phyloP scores from a whole-genome alignment of 2,888 invertebrate genomes.

The Pterobdella sp. region DNA sequence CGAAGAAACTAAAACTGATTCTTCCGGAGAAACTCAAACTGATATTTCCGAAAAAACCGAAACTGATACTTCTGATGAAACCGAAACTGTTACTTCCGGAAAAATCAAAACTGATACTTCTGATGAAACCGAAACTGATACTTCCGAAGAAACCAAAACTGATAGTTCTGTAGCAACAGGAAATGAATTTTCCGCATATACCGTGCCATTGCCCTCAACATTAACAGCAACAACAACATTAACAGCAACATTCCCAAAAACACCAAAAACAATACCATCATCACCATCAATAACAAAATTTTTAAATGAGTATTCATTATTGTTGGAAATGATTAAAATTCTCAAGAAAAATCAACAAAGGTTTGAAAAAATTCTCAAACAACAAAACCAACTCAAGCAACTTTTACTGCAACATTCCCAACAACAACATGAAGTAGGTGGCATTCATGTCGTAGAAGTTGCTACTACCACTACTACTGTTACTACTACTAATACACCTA shows the following conservation, averaged over 20 bases:
- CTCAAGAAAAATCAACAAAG: no score
- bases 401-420: background rate
- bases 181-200: no score
- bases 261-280: background rate
- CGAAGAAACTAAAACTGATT: no score
- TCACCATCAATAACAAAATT: no score
- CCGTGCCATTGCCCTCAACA: background rate
- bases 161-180: background rate
- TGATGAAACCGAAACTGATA: background rate
- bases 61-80: background rate
- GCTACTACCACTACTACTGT: background rate
- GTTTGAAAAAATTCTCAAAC: no score
- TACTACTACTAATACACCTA: background rate
- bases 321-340: no score
- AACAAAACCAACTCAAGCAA: background rate
- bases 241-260: background rate
- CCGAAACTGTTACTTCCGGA: background rate
- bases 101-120: background rate
- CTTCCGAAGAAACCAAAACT: background rate
- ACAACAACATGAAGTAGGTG: no score
- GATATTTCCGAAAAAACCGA: background rate
- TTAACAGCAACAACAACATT: background rate
- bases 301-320: no score
- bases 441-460: no score
- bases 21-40: no score